Evolutionary conservation across 2,797 vertebrate species (phyloP).

Genomic region (Micropoecilia bifurca): DNA sequence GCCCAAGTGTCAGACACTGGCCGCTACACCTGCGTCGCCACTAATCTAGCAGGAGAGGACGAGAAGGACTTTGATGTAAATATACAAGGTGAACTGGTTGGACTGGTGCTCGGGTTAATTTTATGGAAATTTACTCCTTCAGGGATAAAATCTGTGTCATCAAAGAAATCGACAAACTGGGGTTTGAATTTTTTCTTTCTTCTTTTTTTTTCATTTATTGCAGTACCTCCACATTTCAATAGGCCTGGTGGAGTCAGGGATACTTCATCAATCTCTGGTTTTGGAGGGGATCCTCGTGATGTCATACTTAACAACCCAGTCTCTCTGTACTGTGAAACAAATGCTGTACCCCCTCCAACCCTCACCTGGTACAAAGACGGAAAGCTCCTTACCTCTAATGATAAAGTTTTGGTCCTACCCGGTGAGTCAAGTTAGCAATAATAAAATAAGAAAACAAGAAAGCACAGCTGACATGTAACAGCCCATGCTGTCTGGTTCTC

Average conservation of each 20-base stretch:
- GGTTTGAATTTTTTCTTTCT: background rate
- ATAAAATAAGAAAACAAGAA: background rate
- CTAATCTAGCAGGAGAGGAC: constrained; percentile 95
- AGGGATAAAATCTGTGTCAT: background rate
- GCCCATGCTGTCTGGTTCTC: constrained; percentile 18
- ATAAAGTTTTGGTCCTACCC: constrained; percentile 90
- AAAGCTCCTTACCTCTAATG: constrained; percentile 83
- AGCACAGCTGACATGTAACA: background rate
- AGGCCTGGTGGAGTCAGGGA: constrained; percentile 79
- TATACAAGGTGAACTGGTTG: constrained; percentile 94
- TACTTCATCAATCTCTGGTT: constrained; percentile 65
- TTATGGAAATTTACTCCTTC: background rate
- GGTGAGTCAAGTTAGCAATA: constrained; percentile 74
- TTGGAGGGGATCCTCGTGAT: constrained; percentile 78
- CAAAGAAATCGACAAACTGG: background rate
- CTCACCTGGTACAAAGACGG: constrained; percentile 97
- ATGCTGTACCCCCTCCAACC: constrained; percentile 91
- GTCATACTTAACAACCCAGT: constrained; percentile 93
- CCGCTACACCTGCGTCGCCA: constrained; percentile 94
- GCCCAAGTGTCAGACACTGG: constrained; percentile 93
- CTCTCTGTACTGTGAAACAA: constrained; percentile 95
- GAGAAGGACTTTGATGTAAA: constrained; percentile 99
- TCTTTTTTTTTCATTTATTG: background rate
- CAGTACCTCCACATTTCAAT: constrained; percentile 94
- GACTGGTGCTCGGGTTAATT: constrained; percentile 51